Percentiles rank a stretch among this genome's conserved stretches.
Conservation (phyloP, 1,140 invertebrate species). For the Agraylea sexmaculata region DNA sequence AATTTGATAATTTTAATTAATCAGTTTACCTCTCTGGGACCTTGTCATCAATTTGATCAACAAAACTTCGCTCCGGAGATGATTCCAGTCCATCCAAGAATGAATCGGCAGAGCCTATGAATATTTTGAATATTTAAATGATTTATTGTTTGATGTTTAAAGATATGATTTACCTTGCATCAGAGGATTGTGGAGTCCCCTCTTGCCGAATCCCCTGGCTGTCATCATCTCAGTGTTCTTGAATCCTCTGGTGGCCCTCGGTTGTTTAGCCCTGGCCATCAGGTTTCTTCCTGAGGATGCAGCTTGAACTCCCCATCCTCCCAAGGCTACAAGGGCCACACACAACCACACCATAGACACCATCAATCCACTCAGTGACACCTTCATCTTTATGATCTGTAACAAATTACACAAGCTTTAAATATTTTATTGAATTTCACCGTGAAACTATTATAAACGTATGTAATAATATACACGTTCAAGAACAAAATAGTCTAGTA, state of each 20-base stretch:
- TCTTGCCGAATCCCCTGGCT: conserved; percentile 44
- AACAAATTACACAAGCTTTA: too few relatives aligned
- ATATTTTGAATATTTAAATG: not conserved
- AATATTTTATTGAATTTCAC: too few relatives aligned
- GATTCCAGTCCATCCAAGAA: conserved; percentile 17
- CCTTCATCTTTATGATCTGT: not conserved
- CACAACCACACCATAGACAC: not conserved
- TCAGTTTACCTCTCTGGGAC: conserved; percentile 17
- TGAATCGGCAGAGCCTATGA: conserved; percentile 15
- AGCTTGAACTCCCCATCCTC: conserved; percentile 18
- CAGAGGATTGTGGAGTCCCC: too few relatives aligned
- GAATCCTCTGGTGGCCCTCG: conserved; percentile 43
- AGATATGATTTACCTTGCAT: too few relatives aligned
- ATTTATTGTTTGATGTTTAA: too few relatives aligned
- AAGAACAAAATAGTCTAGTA: too few relatives aligned
- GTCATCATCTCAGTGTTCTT: conserved; percentile 44
- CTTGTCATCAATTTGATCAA: conserved; percentile 18
- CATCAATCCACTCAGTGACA: not conserved
- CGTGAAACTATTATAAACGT: too few relatives aligned
- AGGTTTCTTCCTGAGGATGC: conserved; percentile 28
- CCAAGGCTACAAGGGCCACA: conserved; percentile 28
- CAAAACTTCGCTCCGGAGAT: conserved; percentile 16
- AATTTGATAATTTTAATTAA: too few relatives aligned
- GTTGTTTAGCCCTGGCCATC: conserved; percentile 33
- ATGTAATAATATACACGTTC: too few relatives aligned